Evolutionary conservation across 2,113 vertebrate species (phyloP).

Genomic region (Xiphias gladius): DNA sequence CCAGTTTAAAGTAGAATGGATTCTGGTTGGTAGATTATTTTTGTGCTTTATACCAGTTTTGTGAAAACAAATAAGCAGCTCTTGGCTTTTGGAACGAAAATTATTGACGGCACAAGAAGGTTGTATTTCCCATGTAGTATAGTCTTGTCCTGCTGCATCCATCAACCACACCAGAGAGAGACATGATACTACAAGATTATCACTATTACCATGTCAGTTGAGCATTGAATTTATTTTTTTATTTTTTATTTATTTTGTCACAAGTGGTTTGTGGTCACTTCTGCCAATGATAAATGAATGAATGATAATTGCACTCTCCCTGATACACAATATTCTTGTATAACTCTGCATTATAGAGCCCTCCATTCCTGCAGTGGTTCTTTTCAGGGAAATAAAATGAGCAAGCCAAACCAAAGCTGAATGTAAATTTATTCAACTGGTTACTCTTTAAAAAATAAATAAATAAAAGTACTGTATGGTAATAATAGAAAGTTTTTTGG

Average conservation of each 20-base stretch:
- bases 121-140: not conserved
- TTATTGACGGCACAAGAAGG: not conserved
- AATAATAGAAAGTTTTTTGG: not conserved
- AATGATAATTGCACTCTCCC: not conserved
- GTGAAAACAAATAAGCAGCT: not conserved
- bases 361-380: not conserved
- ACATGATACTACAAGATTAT: no score
- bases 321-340: not conserved
- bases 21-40: not conserved
- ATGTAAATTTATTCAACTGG: not conserved
- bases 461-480: not conserved
- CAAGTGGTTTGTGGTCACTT: not conserved
- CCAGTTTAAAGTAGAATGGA: not conserved
- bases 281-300: not conserved
- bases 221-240: no score
- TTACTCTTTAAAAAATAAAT: not conserved
- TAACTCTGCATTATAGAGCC: not conserved
- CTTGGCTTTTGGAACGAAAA: not conserved
- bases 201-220: no score
- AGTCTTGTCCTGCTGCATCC: no score
- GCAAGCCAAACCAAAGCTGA: constrained; percentile 16
- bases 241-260: not conserved
- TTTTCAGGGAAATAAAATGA: constrained; percentile 1
- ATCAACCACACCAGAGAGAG: no score
- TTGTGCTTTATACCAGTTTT: not conserved